Evolutionary conservation across 2,797 vertebrate genomes (phyloP).

Genomic region (Sciaenops ocellatus): DNA sequence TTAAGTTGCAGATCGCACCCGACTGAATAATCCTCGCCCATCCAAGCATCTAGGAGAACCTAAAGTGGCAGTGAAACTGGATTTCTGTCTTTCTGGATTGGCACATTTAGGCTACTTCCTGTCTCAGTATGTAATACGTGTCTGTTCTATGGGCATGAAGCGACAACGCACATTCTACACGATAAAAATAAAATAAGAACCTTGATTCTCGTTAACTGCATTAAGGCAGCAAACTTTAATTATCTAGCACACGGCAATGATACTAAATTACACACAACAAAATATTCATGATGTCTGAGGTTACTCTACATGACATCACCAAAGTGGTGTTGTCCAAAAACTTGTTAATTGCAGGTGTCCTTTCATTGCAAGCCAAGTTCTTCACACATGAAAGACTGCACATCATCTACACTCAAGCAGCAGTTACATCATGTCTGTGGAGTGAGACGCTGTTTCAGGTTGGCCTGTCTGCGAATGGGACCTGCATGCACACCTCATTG

Average conservation of each 20-base stretch:
- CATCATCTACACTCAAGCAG: conserved; percentile 57
- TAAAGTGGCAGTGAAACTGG: too few species aligned
- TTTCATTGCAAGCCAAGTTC: conserved; percentile 67
- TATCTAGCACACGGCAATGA: conserved; percentile 35
- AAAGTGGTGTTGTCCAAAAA: conserved; percentile 53
- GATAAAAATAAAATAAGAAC: background rate
- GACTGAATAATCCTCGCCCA: too few species aligned
- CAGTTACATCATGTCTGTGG: conserved; percentile 74
- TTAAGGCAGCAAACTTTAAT: conserved; percentile 41
- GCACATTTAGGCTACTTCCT: background rate
- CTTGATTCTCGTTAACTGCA: background rate
- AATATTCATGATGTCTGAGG: conserved; percentile 37
- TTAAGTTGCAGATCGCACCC: too few species aligned
- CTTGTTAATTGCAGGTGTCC: conserved; percentile 56
- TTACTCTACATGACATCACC: conserved; percentile 59
- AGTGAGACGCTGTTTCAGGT: conserved; percentile 55
- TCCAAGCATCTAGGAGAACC: too few species aligned
- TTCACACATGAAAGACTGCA: conserved; percentile 62
- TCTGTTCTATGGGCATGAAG: background rate
- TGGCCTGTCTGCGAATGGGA: conserved; percentile 57
- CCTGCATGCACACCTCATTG: conserved; percentile 67
- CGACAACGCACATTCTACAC: background rate
- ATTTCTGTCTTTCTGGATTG: background rate
- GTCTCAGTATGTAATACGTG: background rate
- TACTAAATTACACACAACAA: conserved; percentile 31